phyloP scores from a whole-genome alignment of 2,797 vertebrate genomes.

The Smutsia temminckii region DNA sequence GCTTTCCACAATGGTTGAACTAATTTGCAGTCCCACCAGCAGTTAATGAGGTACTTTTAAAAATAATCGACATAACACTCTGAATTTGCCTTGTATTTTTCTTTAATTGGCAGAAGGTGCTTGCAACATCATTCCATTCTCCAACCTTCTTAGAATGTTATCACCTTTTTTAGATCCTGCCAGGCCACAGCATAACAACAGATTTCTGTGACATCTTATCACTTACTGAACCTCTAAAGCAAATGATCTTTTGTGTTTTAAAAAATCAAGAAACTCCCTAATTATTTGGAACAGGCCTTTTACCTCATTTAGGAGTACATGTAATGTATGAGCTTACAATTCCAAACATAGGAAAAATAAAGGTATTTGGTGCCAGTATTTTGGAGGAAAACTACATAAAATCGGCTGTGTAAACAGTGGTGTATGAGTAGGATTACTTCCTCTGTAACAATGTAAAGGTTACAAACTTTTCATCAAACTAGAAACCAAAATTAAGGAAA shows the following conservation, averaged over 20 bases:
- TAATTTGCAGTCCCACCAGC: no score
- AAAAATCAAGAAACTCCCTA: constrained; percentile 14
- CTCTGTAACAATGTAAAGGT: not conserved
- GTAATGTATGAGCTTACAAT: not conserved
- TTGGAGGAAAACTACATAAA: not conserved
- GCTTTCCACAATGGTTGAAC: no score
- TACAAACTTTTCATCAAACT: not conserved
- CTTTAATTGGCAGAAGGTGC: not conserved
- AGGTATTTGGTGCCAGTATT: not conserved
- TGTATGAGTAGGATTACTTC: not conserved
- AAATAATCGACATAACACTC: not conserved
- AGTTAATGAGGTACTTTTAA: not conserved
- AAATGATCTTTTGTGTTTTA: not conserved
- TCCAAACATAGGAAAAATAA: not conserved
- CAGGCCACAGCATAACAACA: not conserved
- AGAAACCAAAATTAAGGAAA: not conserved
- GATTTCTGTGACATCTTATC: not conserved
- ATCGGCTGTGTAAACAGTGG: not conserved
- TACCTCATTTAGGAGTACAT: not conserved
- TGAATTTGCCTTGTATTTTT: not conserved
- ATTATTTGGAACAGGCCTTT: not conserved
- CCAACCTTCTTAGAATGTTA: not conserved
- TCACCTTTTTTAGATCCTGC: not conserved
- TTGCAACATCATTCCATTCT: not conserved
- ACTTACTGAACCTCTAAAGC: not conserved